phyloP scores from a whole-genome alignment of 2,113 vertebrate genomes.

The Probosciger aterrimus region DNA sequence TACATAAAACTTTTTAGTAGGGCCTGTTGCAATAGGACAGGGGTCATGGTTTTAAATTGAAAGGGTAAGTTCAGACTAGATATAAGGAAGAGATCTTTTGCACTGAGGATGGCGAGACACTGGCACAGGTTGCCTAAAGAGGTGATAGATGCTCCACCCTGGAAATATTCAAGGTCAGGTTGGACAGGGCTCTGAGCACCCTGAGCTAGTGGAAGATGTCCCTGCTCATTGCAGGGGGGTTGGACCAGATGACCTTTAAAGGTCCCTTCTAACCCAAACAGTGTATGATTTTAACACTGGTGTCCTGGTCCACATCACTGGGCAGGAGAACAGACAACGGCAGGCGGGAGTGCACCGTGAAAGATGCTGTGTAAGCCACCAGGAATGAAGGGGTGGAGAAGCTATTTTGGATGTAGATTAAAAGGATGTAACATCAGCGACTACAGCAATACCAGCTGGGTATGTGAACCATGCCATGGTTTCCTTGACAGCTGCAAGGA shows the following conservation, averaged over 20 bases:
- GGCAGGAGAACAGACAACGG: neutral
- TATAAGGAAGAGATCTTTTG: neutral
- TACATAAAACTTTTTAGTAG: neutral
- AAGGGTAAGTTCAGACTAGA: neutral
- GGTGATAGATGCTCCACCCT: neutral
- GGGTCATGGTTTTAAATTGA: neutral
- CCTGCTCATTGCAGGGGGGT: neutral
- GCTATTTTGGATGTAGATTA: neutral
- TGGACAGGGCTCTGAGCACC: neutral
- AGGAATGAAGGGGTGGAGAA: neutral
- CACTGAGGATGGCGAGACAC: neutral
- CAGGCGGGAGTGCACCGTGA: accelerated
- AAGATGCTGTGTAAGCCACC: neutral
- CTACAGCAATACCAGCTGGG: neutral
- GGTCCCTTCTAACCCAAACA: neutral
- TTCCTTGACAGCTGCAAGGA: conserved; percentile 15
- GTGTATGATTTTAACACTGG: neutral
- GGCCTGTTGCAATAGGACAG: neutral
- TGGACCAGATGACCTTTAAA: neutral
- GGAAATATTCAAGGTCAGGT: neutral
- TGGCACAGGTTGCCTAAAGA: neutral
- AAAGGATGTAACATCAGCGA: neutral
- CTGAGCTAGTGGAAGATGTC: neutral
- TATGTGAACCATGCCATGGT: neutral
- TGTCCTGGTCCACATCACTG: accelerated